Percentiles rank a stretch among this genome's conserved stretches.
These are phyloP conservation scores for Cheirogaleus major DNA, from an alignment of 2,797 vertebrate genomes.

Conservation along the genomic window DNA sequence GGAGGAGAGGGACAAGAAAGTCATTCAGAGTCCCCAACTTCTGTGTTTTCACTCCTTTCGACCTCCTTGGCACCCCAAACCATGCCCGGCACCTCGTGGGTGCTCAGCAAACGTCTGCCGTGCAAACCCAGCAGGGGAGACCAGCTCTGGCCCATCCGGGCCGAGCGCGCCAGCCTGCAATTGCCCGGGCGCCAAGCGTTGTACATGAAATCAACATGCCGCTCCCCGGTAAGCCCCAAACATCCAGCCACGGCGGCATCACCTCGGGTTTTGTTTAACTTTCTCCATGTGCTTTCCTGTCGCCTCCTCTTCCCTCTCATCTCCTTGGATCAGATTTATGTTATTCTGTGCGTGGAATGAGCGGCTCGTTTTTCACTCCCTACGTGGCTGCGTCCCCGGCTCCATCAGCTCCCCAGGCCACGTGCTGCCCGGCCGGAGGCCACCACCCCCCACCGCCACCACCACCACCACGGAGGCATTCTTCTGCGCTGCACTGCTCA, in stretches of 20 bases:
- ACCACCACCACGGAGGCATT: neutral
- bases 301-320: neutral
- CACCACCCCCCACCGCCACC: neutral
- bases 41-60: neutral
- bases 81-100: fast-evolving
- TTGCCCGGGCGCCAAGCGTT: fast-evolving
- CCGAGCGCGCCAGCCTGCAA: fast-evolving
- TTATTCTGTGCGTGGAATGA: fast-evolving
- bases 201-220: fast-evolving
- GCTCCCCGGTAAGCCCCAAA: fast-evolving
- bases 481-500: fast-evolving
- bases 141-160: fast-evolving
- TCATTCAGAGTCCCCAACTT: neutral
- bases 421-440: fast-evolving
- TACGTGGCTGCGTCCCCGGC: fast-evolving
- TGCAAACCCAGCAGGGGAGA: neutral
- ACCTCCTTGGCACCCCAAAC: neutral
- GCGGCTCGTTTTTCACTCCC: fast-evolving
- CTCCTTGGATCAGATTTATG: neutral
- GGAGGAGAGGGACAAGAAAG: neutral
- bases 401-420: neutral
- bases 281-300: neutral
- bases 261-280: neutral
- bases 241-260: fast-evolving
- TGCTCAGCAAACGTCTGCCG: fast-evolving